These are phyloP conservation scores for Pseudococcus longispinus DNA, from an alignment of 2,888 invertebrate species.

Conservation along the genomic window DNA sequence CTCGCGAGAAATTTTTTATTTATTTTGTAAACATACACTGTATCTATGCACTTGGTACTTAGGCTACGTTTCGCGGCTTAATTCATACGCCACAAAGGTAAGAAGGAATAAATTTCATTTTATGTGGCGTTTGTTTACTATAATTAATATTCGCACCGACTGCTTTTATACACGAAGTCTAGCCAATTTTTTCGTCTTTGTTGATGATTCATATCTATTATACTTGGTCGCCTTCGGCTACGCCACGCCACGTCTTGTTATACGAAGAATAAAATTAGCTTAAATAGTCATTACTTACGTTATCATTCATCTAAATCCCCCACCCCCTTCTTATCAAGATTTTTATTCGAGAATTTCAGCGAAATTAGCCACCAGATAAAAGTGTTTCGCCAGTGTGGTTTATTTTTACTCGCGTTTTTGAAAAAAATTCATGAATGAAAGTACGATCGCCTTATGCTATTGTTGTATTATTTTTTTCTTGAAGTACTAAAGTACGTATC, in stretches of 20 bases:
- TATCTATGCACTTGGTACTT: too few relatives aligned
- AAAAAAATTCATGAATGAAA: too few relatives aligned
- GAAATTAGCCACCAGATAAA: background rate
- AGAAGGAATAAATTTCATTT: conserved; percentile 9
- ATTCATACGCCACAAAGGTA: background rate
- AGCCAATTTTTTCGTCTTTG: conserved; percentile 35
- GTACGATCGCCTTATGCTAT: too few relatives aligned
- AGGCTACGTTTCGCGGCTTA: background rate
- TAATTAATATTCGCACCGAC: conserved; percentile 19
- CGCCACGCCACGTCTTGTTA: background rate
- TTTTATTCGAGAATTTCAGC: background rate
- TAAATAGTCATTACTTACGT: background rate
- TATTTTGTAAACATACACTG: conserved; percentile 20
- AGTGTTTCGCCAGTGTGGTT: background rate
- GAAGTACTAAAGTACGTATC: too few relatives aligned
- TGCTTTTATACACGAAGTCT: background rate
- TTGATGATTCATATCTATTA: conserved; percentile 20
- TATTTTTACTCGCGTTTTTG: too few relatives aligned
- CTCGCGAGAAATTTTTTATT: background rate
- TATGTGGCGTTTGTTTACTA: conserved; percentile 25
- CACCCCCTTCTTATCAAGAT: background rate
- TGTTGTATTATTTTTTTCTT: too few relatives aligned
- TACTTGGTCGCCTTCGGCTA: background rate
- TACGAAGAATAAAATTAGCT: background rate
- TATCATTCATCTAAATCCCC: background rate